Percentiles rank a stretch among this genome's conserved stretches.
Evolutionary conservation across 2,113 vertebrate genomes (phyloP).

Genomic region (Hydrochoerus hydrochaeris): DNA sequence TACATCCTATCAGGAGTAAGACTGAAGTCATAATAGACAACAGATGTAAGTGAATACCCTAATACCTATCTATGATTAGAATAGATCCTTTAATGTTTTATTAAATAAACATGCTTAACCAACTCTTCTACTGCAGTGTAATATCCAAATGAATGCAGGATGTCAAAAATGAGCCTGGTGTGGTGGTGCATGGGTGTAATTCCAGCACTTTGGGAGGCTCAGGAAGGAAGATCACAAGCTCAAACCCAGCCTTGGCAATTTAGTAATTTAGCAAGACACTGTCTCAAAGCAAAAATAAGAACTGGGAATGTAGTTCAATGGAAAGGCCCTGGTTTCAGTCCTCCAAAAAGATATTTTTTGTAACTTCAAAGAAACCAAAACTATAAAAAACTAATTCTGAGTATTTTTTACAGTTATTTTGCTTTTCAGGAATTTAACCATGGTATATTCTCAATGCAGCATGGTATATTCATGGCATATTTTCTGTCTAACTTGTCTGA

Average conservation of each 20-base stretch:
- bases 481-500: not conserved
- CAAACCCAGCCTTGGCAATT: no score
- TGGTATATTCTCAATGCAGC: not conserved
- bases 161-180: not conserved
- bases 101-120: conserved; percentile 1
- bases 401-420: not conserved
- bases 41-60: no score
- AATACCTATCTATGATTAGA: not conserved
- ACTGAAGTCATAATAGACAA: not conserved
- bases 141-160: not conserved
- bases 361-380: not conserved
- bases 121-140: not conserved
- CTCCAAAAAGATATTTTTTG: not conserved
- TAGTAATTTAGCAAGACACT: not conserved
- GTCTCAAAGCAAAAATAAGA: not conserved
- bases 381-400: not conserved
- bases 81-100: not conserved
- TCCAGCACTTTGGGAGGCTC: no score
- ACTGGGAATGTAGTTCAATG: not conserved
- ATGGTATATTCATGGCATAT: no score
- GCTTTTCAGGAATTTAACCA: conserved; percentile 10
- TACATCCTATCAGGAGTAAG: not conserved
- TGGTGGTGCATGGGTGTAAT: no score
- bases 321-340: not conserved
- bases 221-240: no score